Percentiles rank a stretch among this genome's conserved stretches.
Evolutionary conservation across 1,140 invertebrate genomes (phyloP).

Genomic region (Anoplolepis gracilipes): DNA sequence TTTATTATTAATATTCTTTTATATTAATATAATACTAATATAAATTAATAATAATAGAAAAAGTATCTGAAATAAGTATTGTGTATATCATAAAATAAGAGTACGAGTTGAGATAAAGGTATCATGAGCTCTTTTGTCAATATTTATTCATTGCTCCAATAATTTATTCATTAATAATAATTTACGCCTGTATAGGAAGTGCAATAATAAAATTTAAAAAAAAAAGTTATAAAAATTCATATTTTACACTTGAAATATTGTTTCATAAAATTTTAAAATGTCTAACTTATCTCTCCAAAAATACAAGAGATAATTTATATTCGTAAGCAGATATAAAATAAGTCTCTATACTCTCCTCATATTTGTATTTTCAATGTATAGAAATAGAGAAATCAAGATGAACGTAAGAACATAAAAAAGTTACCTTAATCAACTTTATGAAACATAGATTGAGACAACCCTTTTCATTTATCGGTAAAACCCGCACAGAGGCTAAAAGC

Average conservation of each 20-base stretch:
- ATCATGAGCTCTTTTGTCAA: neutral
- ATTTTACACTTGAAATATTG: slow-evolving; percentile 32
- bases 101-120: neutral
- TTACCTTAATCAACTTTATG: slow-evolving; percentile 37
- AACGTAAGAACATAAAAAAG: slow-evolving; percentile 36
- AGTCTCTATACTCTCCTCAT: slow-evolving; percentile 71
- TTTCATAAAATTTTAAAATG: slow-evolving; percentile 57
- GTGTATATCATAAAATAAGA: neutral
- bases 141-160: slow-evolving; percentile 17
- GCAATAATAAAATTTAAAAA: slow-evolving; percentile 27
- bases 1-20: too few relatives aligned
- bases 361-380: slow-evolving; percentile 58
- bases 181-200: neutral
- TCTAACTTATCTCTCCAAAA: slow-evolving; percentile 14
- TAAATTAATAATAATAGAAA: neutral
- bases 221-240: slow-evolving; percentile 35
- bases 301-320: slow-evolving; percentile 35
- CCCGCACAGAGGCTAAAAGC: slow-evolving; percentile 71
- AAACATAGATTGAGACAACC: slow-evolving; percentile 82
- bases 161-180: slow-evolving; percentile 22
- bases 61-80: slow-evolving; percentile 5
- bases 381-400: slow-evolving; percentile 60
- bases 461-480: slow-evolving; percentile 70
- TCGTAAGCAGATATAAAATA: slow-evolving; percentile 71
- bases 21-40: neutral